phyloP scores from a whole-genome alignment of 2,888 invertebrate species.

The Orchesella flavescens region DNA sequence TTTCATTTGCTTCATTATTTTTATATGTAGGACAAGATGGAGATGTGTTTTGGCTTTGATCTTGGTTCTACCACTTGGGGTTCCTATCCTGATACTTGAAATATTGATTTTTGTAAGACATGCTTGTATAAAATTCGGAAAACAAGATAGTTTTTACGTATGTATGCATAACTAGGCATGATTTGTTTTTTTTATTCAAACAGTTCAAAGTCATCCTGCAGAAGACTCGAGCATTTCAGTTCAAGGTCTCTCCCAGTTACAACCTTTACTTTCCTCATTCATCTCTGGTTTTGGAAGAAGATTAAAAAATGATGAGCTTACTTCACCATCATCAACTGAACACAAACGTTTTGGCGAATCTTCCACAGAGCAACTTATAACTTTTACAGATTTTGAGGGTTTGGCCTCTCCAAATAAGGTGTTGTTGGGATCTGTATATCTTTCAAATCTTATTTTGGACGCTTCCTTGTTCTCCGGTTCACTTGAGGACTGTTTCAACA shows the following conservation, averaged over 20 bases:
- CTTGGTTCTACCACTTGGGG: neutral
- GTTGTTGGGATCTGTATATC: neutral
- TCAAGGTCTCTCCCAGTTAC: neutral
- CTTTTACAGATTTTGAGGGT: slow-evolving; percentile 27
- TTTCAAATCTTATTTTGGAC: slow-evolving; percentile 39
- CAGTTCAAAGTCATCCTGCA: too few relatives aligned
- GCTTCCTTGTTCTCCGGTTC: slow-evolving; percentile 30
- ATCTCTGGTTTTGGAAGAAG: neutral
- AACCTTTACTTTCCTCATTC: neutral
- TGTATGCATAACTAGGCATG: too few relatives aligned
- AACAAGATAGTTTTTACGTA: too few relatives aligned
- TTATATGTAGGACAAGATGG: neutral
- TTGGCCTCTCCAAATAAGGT: neutral
- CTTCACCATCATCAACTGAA: neutral
- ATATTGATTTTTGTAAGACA: neutral
- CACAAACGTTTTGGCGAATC: neutral
- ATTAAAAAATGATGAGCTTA: too few relatives aligned
- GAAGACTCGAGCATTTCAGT: neutral
- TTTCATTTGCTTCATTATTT: neutral
- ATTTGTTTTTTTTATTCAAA: too few relatives aligned
- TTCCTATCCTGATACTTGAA: neutral
- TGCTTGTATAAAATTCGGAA: too few relatives aligned
- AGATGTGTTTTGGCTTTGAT: neutral
- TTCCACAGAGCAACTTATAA: neutral
- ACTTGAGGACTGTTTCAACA: slow-evolving; percentile 1